Percentiles rank a stretch among this genome's conserved stretches.
These are phyloP conservation scores for Anthrax anthrax DNA, from an alignment of 2,888 invertebrate genomes.

Conservation along the genomic window DNA sequence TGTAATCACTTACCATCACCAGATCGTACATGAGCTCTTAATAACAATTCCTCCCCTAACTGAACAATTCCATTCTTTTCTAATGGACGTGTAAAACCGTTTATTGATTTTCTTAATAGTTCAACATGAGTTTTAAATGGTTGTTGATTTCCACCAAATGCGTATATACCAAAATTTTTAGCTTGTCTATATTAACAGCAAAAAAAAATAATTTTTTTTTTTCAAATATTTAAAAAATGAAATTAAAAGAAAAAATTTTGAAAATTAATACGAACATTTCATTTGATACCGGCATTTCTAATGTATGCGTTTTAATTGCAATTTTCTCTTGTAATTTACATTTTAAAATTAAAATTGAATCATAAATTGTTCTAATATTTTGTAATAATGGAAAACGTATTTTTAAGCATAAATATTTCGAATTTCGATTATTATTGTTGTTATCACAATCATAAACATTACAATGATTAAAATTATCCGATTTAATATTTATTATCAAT, in stretches of 20 bases:
- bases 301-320: conserved; percentile 36
- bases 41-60: conserved; percentile 42
- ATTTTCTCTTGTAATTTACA: conserved; percentile 41
- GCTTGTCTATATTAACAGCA: conserved; percentile 21
- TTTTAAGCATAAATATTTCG: conserved; percentile 34
- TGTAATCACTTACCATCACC: conserved; percentile 41
- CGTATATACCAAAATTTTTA: conserved; percentile 31
- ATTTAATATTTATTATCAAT: conserved; percentile 34
- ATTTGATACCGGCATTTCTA: conserved; percentile 33
- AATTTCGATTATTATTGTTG: conserved; percentile 24
- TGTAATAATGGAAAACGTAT: conserved; percentile 40
- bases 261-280: conserved; percentile 30
- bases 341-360: conserved; percentile 38
- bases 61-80: conserved; percentile 39
- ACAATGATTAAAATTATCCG: conserved; percentile 37
- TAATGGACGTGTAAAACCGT: conserved; percentile 38
- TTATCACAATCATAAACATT: conserved; percentile 38
- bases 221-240: no score
- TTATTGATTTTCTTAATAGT: conserved; percentile 35
- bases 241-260: conserved; percentile 9
- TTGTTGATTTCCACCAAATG: conserved; percentile 40
- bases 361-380: conserved; percentile 39
- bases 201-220: not conserved
- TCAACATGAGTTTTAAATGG: conserved; percentile 40
- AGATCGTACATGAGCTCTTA: conserved; percentile 38